These are phyloP conservation scores for Pachliopta kotzebuea DNA, from an alignment of 2,888 invertebrate species.

Conservation along the genomic window DNA sequence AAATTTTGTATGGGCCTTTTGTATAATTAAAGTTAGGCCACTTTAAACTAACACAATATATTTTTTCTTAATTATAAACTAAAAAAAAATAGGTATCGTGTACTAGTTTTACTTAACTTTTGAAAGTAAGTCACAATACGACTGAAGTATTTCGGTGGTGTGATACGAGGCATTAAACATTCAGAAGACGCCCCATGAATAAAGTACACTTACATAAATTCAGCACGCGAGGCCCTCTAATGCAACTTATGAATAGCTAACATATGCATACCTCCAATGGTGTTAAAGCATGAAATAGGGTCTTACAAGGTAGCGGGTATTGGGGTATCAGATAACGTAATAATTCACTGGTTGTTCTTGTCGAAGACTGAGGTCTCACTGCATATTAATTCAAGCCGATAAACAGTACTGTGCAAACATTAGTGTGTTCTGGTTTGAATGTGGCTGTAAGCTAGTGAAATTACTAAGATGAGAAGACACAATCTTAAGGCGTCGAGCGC, in stretches of 20 bases:
- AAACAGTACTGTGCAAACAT: too few relatives aligned
- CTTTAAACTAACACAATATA: too few relatives aligned
- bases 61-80: too few relatives aligned
- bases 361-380: too few relatives aligned
- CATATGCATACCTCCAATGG: not conserved
- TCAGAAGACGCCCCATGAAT: slow-evolving; percentile 13
- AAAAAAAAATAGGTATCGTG: not conserved
- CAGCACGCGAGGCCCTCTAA: not conserved
- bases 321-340: not conserved
- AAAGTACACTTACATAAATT: slow-evolving; percentile 11
- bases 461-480: too few relatives aligned
- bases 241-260: slow-evolving; percentile 1
- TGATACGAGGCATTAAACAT: slow-evolving; percentile 9
- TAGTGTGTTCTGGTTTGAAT: too few relatives aligned
- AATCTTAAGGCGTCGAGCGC: too few relatives aligned
- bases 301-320: not conserved
- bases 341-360: too few relatives aligned
- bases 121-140: not conserved
- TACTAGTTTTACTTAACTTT: not conserved
- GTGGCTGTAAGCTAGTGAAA: too few relatives aligned
- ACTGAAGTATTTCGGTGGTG: not conserved
- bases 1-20: too few relatives aligned
- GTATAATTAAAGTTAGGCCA: too few relatives aligned
- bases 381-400: too few relatives aligned
- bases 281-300: not conserved